Evolutionary conservation across 2,888 invertebrate species (phyloP).

Genomic region (Volucella bombylans): DNA sequence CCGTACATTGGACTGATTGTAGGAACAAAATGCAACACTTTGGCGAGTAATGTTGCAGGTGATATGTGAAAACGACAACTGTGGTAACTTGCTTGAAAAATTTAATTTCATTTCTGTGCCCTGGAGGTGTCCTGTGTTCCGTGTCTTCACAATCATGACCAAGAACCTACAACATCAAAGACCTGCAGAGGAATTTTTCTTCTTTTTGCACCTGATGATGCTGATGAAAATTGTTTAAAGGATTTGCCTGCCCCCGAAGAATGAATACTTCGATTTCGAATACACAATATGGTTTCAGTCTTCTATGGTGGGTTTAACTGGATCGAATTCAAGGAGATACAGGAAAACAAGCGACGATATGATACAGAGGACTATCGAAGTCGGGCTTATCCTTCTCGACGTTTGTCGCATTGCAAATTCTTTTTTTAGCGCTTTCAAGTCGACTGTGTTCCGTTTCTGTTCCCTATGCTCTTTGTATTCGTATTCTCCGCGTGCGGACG

Average conservation of each 20-base stretch:
- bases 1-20: conserved; percentile 21
- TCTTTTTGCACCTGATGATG: conserved; percentile 19
- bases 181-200: conserved; percentile 20
- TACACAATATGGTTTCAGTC: conserved; percentile 33
- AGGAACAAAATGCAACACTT: conserved; percentile 61
- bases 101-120: conserved; percentile 59
- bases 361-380: not conserved
- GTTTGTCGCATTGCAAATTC: conserved; percentile 43
- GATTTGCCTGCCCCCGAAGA: conserved; percentile 43
- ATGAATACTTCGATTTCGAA: conserved; percentile 20
- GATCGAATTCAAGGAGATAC: not conserved
- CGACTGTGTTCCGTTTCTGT: conserved; percentile 24
- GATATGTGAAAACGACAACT: conserved; percentile 30
- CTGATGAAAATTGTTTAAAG: conserved; percentile 63
- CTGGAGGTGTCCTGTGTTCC: conserved; percentile 44
- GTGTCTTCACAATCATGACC: conserved; percentile 20
- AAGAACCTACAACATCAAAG: conserved; percentile 2
- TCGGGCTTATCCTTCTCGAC: no score
- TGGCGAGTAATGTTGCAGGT: conserved; percentile 54
- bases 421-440: conserved; percentile 46
- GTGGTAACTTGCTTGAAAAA: conserved; percentile 48
- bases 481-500: not conserved
- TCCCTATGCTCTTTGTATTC: conserved; percentile 3
- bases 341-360: not conserved
- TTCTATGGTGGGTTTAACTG: not conserved